Percentiles rank a stretch among this genome's conserved stretches.
Conservation (phyloP, 2,797 vertebrate genomes). For the Tympanoctomys barrerae region DNA sequence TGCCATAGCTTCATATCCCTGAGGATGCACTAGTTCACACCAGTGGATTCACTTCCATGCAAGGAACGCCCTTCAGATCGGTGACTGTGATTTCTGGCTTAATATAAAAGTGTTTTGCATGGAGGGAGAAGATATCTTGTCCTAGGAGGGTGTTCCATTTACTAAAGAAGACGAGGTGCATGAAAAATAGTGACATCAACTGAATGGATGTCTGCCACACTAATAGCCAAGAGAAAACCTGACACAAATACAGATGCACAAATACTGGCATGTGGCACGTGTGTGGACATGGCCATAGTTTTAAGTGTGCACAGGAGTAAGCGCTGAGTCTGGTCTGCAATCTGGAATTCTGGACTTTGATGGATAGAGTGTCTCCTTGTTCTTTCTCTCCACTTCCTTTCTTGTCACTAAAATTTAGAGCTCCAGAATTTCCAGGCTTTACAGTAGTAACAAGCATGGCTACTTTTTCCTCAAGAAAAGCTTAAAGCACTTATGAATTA, state of each 20-base stretch:
- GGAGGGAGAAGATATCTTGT: background rate
- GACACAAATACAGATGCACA: background rate
- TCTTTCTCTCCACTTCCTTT: background rate
- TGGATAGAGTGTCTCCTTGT: background rate
- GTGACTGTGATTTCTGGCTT: background rate
- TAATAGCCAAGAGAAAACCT: background rate
- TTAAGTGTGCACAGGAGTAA: background rate
- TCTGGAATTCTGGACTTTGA: background rate
- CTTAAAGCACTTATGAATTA: background rate
- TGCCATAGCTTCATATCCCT: background rate
- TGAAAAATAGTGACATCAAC: background rate
- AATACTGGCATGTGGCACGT: fast-evolving
- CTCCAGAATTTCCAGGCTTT: fast-evolving
- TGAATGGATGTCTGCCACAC: background rate
- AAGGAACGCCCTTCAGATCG: background rate
- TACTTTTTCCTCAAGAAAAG: background rate
- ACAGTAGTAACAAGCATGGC: background rate
- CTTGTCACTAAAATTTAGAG: background rate
- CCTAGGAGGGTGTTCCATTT: background rate
- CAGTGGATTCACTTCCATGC: background rate
- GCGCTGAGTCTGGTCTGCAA: background rate
- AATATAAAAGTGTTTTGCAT: background rate
- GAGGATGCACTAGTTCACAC: background rate
- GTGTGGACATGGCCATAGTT: fast-evolving
- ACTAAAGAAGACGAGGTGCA: background rate